Evolutionary conservation across 2,888 invertebrate species (phyloP).

Genomic region (Ochlodes sylvanus): DNA sequence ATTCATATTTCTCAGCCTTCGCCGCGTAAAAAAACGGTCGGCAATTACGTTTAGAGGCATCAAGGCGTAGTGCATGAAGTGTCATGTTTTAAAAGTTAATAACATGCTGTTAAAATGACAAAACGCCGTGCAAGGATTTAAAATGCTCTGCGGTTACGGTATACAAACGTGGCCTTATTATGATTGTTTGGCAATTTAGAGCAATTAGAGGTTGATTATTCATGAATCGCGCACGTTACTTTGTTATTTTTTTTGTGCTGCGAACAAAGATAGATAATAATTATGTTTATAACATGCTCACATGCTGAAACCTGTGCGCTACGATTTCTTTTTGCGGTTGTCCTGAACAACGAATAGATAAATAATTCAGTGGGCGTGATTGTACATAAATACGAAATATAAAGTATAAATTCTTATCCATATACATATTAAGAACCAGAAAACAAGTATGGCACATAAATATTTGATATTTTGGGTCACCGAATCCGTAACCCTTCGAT

Average conservation of each 20-base stretch:
- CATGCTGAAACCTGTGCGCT: too few species aligned
- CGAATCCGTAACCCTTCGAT: too few species aligned
- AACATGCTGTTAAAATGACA: constrained; percentile 62
- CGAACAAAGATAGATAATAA: too few species aligned
- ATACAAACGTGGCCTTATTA: not conserved
- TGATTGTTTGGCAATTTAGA: constrained; percentile 4
- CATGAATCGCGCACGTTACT: not conserved
- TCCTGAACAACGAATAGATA: too few species aligned
- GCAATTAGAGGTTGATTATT: constrained; percentile 4
- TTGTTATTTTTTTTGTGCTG: not conserved
- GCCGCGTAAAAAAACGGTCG: constrained; percentile 59
- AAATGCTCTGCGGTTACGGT: constrained; percentile 48
- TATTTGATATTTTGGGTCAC: too few species aligned
- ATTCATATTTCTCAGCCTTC: constrained; percentile 56
- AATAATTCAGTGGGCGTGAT: too few species aligned
- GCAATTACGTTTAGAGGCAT: constrained; percentile 57
- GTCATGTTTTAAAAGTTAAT: constrained; percentile 58
- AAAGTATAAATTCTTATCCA: too few species aligned
- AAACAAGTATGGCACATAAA: too few species aligned
- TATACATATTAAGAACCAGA: too few species aligned
- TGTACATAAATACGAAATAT: too few species aligned
- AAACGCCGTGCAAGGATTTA: constrained; percentile 63
- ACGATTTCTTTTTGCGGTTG: too few species aligned
- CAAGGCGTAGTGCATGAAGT: constrained; percentile 56
- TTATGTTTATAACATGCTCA: too few species aligned